Evolutionary conservation across 2,113 vertebrate species (phyloP).

Genomic region (Amphilophus citrinellus): DNA sequence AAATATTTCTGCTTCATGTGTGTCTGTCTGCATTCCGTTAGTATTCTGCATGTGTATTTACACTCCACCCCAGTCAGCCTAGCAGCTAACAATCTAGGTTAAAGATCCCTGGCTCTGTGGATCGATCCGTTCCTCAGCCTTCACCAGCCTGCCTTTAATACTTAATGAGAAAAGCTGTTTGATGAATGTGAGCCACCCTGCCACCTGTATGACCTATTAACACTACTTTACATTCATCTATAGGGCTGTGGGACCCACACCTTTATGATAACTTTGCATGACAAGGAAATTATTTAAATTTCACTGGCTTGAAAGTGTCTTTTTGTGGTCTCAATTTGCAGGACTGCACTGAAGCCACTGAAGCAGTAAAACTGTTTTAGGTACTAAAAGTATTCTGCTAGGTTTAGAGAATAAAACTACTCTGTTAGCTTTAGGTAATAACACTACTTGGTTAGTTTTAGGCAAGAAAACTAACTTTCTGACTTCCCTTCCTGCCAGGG

Average conservation of each 20-base stretch:
- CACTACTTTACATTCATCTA: slow-evolving; percentile 62
- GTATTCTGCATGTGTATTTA: slow-evolving; percentile 23
- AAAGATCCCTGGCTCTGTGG: slow-evolving; percentile 57
- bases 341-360: neutral
- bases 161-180: slow-evolving; percentile 71
- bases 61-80: slow-evolving; percentile 11
- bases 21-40: neutral
- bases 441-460: too few species aligned
- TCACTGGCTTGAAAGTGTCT: neutral
- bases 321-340: neutral
- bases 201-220: slow-evolving; percentile 66
- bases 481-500: too few species aligned
- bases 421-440: too few species aligned
- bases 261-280: neutral
- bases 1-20: neutral
- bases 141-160: slow-evolving; percentile 63
- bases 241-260: slow-evolving; percentile 25
- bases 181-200: slow-evolving; percentile 64
- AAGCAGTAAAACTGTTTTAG: too few species aligned
- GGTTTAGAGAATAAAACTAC: too few species aligned
- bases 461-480: too few species aligned
- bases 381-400: too few species aligned
- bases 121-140: slow-evolving; percentile 61
- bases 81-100: slow-evolving; percentile 67
- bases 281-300: slow-evolving; percentile 32